Evolutionary conservation across 2,888 invertebrate genomes (phyloP), one percentile per base, ranked within the genome.

Genomic region (Tribolium freemani): DNA sequence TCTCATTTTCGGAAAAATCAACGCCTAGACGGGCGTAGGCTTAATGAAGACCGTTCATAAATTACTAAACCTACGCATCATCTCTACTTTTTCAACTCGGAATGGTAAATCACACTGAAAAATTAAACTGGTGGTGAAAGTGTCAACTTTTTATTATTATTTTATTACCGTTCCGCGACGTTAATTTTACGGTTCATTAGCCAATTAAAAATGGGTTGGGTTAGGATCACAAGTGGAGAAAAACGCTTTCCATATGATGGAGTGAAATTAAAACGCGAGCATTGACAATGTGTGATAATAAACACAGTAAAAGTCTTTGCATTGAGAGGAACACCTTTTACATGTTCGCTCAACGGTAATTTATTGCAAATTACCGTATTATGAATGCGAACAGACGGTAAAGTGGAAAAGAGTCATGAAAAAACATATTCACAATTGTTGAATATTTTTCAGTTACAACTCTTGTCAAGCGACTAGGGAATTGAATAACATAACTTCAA

Each of bases 91-190:
- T 38, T 38, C n/a, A 26, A 26, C 5, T 5, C 26, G 5, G 5
- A 3, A 26, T 26, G 26, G 5, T 26, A 26, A 26, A 26, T 26
- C 26, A 26, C 26, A 3, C 3, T 1, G 30, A 54, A n/a, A n/a
- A n/a, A n/a, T n/a, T n/a, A n/a, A n/a, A 9, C 30, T 54, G 54
- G 31, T 30, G 50, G 63, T 63, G 63, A 63, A 63, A 63, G 63
- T 63, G 63, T 44, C 20, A 44, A 48, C 9, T 26, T 46, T 48
- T 48, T 50, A 63, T 51, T 21, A 31, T 61, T 50, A 54, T 30
- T 31, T 21, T 63, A 50, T 11, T 44, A 50, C 48, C 50, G 63
- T 63, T 63, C 50, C 38, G 21, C 10, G 13, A 31, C 50, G 50
- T 63, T 63, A 63, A 51, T 31, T 63, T 30, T 9, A 60, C 45